Base-by-base conservation (phyloP, 2,888 invertebrate species). In the Trissoscelio sp. region DNA sequence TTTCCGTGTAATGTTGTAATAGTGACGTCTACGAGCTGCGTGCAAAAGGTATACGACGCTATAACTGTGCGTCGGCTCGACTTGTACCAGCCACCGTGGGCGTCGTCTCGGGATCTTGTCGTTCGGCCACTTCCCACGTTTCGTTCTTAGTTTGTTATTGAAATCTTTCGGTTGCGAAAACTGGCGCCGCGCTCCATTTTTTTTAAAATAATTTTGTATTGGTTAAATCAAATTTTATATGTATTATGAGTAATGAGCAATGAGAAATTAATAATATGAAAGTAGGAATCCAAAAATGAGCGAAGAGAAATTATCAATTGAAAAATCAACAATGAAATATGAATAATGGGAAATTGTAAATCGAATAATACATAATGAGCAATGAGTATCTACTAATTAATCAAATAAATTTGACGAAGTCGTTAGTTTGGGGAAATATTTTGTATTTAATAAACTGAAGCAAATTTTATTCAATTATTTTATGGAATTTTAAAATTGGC, bases 111-210 rank as follows among this genome's bases (percentile, higher is more conserved):
- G 42, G 57, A 74, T 73, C 66, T 74, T 55, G 67, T 58, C 60
- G 66, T 67, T 67, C 28, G 78, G 64, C 51, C 55, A 64, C 79
- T 73, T 79, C 79, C 79, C 79, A 79, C 79, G 72, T 79, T 64
- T 70, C 22, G 48, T 22, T 53, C 34, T 42, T 39, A 55, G 53
- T 55, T 46, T 24, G 42, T 44, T 44, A 66, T 44, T 72, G 53
- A 79, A 66, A 66, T 60, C 53, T 14, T 37, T 20, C 24, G 11
- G 53, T 78, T 78, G 62, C 55, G 62, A 60, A 69, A 70, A 70
- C 57, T 64, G 78, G 78, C 70, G 78, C 58, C 70, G 60, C 18
- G 42, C n/a, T 20, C 9, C n/a, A 7, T 18, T 51, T 66, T 62
- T 75, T 70, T 69, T 42, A n/a, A 22, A 24, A n/a, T 6, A 44